Evolutionary conservation across 2,888 invertebrate genomes (phyloP).

Genomic region (Limenitis camilla): DNA sequence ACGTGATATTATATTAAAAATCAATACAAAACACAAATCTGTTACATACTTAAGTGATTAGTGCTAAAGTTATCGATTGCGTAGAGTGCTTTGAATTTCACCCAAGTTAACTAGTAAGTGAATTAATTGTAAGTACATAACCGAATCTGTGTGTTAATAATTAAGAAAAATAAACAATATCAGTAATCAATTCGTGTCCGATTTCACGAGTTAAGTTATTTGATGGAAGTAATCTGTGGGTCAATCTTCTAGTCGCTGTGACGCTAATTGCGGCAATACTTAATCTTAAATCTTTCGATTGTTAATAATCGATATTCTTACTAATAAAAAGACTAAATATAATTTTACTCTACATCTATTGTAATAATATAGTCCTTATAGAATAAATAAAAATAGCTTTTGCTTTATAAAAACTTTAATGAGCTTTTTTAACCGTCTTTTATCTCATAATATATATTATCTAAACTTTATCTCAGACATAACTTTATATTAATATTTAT

Average conservation of each 20-base stretch:
- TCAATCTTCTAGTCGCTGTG: constrained; percentile 39
- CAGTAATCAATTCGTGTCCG: constrained; percentile 25
- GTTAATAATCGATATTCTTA: constrained; percentile 15
- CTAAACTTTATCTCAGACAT: not conserved
- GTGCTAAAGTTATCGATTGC: constrained; percentile 15
- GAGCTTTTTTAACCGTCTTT: no score
- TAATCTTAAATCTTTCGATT: constrained; percentile 34
- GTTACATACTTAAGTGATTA: constrained; percentile 17
- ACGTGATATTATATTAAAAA: constrained; percentile 13
- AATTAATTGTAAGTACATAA: constrained; percentile 10
- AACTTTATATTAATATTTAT: not conserved
- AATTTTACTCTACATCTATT: no score
- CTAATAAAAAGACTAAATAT: no score
- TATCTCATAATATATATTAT: no score
- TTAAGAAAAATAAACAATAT: constrained; percentile 2
- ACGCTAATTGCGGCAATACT: constrained; percentile 56
- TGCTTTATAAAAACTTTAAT: not conserved
- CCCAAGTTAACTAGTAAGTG: constrained; percentile 27
- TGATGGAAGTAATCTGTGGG: constrained; percentile 36
- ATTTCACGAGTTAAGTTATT: constrained; percentile 31
- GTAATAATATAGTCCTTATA: no score
- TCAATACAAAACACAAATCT: constrained; percentile 3
- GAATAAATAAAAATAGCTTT: not conserved
- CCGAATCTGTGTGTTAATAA: constrained; percentile 14
- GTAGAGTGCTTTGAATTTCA: constrained; percentile 24